Evolutionary conservation across 1,140 invertebrate genomes (phyloP), one percentile per base, ranked within the genome.

Genomic region (Hormaphis cornu): DNA sequence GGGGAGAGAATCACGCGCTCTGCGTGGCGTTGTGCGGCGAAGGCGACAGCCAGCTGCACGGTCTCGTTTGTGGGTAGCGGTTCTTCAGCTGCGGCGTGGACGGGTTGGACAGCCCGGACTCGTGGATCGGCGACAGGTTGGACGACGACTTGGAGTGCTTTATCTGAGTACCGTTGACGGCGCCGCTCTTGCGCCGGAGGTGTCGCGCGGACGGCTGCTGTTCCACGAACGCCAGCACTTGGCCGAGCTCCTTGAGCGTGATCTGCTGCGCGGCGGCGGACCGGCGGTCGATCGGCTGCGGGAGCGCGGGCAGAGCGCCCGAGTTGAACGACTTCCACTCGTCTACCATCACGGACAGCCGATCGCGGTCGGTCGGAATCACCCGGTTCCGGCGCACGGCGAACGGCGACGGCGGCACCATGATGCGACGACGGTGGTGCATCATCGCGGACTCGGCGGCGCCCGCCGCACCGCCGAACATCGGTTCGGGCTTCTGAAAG

Each of bases 71-170:
- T 3, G 53, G 52, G 2, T 26, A 35, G 26, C 71, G 69, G 37
- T 72, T 72, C 24, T 59, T 70, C 69, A 75, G 40, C 22, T 73
- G 74, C 10, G 74, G 75, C 18, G 75, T 76, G 1, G 74, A 72
- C 1, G 86, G 85, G 78, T 88, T 88, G 4, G 86, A 87, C 2
- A 87, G 78, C n/a, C 87, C 86, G 16, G 85, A 86, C 73, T 88
- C 86, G 42, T 84, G 82, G 33, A 88, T 88, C 10, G 87, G 87
- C 33, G 86, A 87, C 46, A 88, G 76, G 35, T 81, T 81, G 1
- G 77, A 76, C 20, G 48, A 58, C 24, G 77, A 77, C 56, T 75
- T 70, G 79, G 83, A n/a, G 80, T 86, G 76, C 76, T 83, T 70
- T 73, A 83, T 74, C 73, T 81, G 76, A 63, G 76, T 75, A 71